These are phyloP conservation scores for Neria commutata DNA, from an alignment of 2,888 invertebrate species.

Conservation along the genomic window DNA sequence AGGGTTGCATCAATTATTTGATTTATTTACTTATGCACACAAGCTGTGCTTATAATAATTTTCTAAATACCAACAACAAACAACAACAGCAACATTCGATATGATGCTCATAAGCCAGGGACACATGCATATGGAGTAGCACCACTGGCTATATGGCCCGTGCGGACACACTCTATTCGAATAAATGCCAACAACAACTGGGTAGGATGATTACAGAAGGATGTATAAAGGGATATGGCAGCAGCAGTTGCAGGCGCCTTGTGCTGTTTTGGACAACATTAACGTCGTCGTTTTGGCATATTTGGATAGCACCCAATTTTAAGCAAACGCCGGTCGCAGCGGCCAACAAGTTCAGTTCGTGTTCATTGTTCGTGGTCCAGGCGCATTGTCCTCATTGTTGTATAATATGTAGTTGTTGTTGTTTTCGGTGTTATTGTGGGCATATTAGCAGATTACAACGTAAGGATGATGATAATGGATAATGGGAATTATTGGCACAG, in stretches of 20 bases:
- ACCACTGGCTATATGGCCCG: slow-evolving; percentile 4
- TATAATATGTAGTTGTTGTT: slow-evolving; percentile 1
- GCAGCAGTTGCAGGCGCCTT: neutral
- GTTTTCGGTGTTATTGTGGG: slow-evolving; percentile 13
- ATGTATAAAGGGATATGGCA: neutral
- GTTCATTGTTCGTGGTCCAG: neutral
- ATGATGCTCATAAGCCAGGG: neutral
- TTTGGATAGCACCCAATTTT: slow-evolving; percentile 10
- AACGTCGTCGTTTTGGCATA: slow-evolving; percentile 9
- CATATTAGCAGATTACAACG: slow-evolving; percentile 39
- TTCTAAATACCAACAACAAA: neutral
- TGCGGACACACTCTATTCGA: neutral
- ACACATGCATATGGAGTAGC: neutral
- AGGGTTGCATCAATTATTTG: slow-evolving; percentile 11
- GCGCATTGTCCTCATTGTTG: neutral
- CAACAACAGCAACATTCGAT: neutral
- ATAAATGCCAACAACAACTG: neutral
- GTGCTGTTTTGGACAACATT: too few relatives aligned
- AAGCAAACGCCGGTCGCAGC: neutral
- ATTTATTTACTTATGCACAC: slow-evolving; percentile 11
- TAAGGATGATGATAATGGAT: slow-evolving; percentile 21
- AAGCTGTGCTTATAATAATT: neutral
- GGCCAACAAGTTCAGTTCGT: neutral
- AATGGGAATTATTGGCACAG: slow-evolving; percentile 32
- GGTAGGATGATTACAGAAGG: slow-evolving; percentile 1